phyloP scores from a whole-genome alignment of 2,113 vertebrate genomes.

The Oreochromis niloticus region DNA sequence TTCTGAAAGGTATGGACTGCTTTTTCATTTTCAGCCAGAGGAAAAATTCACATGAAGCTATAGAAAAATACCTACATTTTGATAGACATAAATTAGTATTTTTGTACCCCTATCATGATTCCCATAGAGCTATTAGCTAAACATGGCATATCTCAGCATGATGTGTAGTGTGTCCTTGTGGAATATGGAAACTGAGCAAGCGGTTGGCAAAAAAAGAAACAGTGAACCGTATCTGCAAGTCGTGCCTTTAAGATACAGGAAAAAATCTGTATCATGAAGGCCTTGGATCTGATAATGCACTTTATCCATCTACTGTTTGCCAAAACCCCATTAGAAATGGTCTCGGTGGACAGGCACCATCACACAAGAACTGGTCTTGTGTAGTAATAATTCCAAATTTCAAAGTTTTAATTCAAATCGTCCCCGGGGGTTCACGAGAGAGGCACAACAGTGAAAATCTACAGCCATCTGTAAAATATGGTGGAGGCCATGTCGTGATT shows the following conservation, averaged over 20 bases:
- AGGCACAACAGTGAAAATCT: background rate
- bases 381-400: background rate
- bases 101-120: background rate
- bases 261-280: background rate
- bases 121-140: background rate
- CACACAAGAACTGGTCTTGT: background rate
- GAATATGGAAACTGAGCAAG: background rate
- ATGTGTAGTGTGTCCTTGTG: background rate
- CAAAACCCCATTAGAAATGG: background rate
- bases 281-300: background rate
- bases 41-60: background rate
- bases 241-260: background rate
- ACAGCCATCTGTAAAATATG: background rate
- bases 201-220: background rate
- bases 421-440: background rate
- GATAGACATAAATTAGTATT: background rate
- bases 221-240: background rate
- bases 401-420: background rate
- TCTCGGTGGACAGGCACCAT: background rate
- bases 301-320: background rate
- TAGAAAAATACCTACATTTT: background rate
- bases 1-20: background rate
- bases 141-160: background rate
- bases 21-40: background rate
- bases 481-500: background rate